A percentile compares a stretch with the other conserved stretches of the same genome.
These are phyloP conservation scores for Alectoris magna DNA, from an alignment of 2,797 vertebrate genomes.

Conservation along the genomic window DNA sequence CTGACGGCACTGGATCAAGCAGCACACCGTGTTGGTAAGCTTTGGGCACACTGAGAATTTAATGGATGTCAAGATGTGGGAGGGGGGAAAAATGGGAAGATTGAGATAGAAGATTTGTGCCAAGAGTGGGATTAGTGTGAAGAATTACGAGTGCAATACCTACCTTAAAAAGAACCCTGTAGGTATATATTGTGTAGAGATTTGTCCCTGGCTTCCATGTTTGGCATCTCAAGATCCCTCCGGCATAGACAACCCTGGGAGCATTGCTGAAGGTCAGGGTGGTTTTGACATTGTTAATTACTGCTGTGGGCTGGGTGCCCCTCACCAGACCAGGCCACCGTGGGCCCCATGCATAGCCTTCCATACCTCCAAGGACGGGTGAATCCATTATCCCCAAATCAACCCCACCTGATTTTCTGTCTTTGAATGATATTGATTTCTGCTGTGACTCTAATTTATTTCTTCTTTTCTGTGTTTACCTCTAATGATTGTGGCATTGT, in stretches of 20 bases:
- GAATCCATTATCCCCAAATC: not conserved
- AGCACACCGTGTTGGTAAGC: constrained; percentile 56
- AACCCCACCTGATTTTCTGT: not conserved
- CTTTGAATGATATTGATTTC: not conserved
- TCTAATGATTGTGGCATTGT: constrained; percentile 33
- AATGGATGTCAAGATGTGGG: constrained; percentile 68
- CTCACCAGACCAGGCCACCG: no score
- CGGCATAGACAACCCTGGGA: not conserved
- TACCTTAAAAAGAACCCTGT: not conserved
- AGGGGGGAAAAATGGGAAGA: constrained; percentile 45
- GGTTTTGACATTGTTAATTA: not conserved
- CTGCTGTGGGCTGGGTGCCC: not conserved
- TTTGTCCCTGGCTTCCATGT: not conserved
- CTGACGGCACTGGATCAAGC: constrained; percentile 56
- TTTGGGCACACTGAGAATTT: constrained; percentile 72
- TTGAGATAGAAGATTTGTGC: constrained; percentile 60
- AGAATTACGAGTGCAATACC: constrained; percentile 21
- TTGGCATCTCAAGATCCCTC: accelerated
- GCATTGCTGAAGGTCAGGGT: accelerated
- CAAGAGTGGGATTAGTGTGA: constrained; percentile 37
- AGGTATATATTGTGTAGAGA: not conserved
- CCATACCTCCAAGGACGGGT: no score
- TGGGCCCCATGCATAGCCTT: no score
- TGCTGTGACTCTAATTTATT: constrained; percentile 15
- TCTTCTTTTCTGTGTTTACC: not conserved